These are phyloP conservation scores for Ceyx cyanopectus DNA, from an alignment of 2,113 vertebrate species.

Conservation along the genomic window DNA sequence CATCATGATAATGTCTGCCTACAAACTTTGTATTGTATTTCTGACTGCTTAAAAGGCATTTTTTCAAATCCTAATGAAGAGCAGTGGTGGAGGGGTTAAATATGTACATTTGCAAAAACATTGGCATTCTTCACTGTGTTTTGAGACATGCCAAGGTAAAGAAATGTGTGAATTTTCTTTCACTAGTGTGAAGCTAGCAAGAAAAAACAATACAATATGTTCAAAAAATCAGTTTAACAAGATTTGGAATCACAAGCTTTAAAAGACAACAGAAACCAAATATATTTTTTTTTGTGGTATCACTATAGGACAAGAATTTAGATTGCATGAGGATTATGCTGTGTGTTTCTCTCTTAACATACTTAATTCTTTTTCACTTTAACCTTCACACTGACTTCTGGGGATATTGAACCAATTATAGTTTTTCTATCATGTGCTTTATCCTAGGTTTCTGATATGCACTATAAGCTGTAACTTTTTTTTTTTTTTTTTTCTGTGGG, in stretches of 20 bases:
- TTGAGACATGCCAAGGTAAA: constrained; percentile 37
- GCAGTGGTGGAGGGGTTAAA: constrained; percentile 19
- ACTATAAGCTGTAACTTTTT: background rate
- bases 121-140: background rate
- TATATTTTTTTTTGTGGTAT: constrained; percentile 32
- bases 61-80: background rate
- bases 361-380: constrained; percentile 6
- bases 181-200: constrained; percentile 29
- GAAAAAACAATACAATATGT: constrained; percentile 22
- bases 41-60: background rate
- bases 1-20: background rate
- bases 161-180: constrained; percentile 57
- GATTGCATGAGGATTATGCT: background rate
- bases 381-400: constrained; percentile 28
- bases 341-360: background rate
- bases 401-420: background rate
- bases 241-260: constrained; percentile 41
- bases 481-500: background rate
- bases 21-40: background rate
- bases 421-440: constrained; percentile 3
- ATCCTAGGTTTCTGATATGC: background rate
- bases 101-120: background rate
- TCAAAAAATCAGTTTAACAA: constrained; percentile 32
- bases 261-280: constrained; percentile 51
- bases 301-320: constrained; percentile 34